Evolutionary conservation across 2,888 invertebrate species (phyloP).

Genomic region (Oscheius sp.): DNA sequence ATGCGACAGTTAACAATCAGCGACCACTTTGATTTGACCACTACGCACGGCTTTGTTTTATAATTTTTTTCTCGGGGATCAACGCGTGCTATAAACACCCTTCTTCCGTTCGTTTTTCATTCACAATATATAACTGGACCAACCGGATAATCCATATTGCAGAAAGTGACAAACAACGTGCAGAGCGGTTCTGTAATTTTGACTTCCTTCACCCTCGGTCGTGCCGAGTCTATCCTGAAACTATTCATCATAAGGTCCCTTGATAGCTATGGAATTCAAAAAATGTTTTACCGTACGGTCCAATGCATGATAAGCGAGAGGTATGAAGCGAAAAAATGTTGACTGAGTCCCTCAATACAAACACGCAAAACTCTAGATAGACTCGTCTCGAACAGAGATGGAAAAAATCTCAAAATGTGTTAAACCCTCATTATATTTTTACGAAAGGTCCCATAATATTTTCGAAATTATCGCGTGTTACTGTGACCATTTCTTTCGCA

Average conservation of each 20-base stretch:
- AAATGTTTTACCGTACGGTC: background rate
- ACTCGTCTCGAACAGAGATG: background rate
- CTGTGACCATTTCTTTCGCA: slow-evolving; percentile 16
- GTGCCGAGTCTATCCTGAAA: slow-evolving; percentile 23
- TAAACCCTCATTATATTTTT: background rate
- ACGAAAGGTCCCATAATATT: background rate
- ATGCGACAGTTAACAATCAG: slow-evolving; percentile 21
- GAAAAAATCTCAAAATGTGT: background rate
- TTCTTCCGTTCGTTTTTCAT: too few relatives aligned
- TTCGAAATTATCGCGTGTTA: slow-evolving; percentile 13
- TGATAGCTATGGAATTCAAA: background rate
- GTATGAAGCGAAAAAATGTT: slow-evolving; percentile 12
- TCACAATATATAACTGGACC: slow-evolving; percentile 17
- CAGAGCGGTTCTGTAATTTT: slow-evolving; percentile 39
- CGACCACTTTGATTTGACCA: too few relatives aligned
- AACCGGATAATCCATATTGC: slow-evolving; percentile 41
- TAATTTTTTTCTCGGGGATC: too few relatives aligned
- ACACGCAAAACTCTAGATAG: background rate
- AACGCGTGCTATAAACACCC: too few relatives aligned
- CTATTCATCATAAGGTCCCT: background rate
- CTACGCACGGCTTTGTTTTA: too few relatives aligned
- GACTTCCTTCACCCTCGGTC: slow-evolving; percentile 10
- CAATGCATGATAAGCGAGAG: slow-evolving; percentile 1
- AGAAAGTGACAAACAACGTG: slow-evolving; percentile 47
- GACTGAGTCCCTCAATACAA: slow-evolving; percentile 13